These are phyloP conservation scores for Cheiracanthium punctorium DNA, from an alignment of 2,888 invertebrate species.

Conservation along the genomic window DNA sequence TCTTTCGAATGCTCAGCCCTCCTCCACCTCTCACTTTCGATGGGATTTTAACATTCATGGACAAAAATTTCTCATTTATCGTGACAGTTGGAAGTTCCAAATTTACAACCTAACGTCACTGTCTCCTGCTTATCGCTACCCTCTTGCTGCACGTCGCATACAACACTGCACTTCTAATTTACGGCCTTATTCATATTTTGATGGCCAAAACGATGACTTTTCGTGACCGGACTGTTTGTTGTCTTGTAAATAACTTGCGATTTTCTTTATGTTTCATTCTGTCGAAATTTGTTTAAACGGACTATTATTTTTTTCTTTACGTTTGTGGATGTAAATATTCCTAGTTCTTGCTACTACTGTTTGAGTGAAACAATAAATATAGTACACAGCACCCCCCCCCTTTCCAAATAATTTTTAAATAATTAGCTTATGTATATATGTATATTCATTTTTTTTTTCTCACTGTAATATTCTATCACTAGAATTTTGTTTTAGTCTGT, in stretches of 20 bases:
- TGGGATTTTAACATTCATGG: neutral
- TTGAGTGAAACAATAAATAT: too few species aligned
- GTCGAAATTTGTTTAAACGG: too few species aligned
- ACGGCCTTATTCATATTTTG: slow-evolving; percentile 45
- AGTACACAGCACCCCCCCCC: too few species aligned
- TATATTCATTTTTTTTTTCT: too few species aligned
- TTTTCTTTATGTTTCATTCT: too few species aligned
- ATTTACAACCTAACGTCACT: slow-evolving; percentile 41
- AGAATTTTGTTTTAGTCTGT: too few species aligned
- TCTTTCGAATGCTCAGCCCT: slow-evolving; percentile 11
- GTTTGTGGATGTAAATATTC: too few species aligned
- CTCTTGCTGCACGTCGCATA: neutral
- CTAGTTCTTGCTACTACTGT: too few species aligned
- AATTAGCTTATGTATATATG: too few species aligned
- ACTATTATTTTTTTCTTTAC: too few species aligned
- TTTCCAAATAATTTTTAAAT: too few species aligned
- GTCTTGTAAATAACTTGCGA: neutral
- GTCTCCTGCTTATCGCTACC: slow-evolving; percentile 12
- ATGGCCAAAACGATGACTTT: slow-evolving; percentile 21
- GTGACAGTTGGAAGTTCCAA: slow-evolving; percentile 32
- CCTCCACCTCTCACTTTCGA: slow-evolving; percentile 4
- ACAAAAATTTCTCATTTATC: slow-evolving; percentile 53
- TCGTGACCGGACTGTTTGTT: neutral
- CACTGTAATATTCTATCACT: too few species aligned
- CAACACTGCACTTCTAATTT: slow-evolving; percentile 40